Conservation (phyloP, 2,888 invertebrate species). For the Epinotia bilunana region DNA sequence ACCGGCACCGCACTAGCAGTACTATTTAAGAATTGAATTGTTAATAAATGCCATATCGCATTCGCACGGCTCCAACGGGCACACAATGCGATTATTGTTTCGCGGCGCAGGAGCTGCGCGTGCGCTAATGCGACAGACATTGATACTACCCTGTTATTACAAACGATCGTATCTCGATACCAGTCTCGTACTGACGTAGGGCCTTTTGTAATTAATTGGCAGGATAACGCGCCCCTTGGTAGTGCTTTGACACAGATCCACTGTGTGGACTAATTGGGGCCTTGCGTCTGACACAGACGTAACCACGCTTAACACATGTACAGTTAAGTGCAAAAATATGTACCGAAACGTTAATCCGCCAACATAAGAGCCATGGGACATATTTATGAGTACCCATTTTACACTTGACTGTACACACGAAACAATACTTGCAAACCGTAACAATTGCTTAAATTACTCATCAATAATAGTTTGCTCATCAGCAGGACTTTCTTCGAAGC, state of each 20-base stretch:
- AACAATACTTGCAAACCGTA: no score
- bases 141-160: constrained; percentile 47
- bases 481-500: neutral
- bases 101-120: constrained; percentile 51
- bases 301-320: neutral
- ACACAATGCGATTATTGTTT: constrained; percentile 57
- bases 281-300: constrained; percentile 4
- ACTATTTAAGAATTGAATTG: neutral
- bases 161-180: neutral
- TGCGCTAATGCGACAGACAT: constrained; percentile 53
- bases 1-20: no score
- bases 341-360: no score
- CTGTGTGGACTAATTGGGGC: constrained; percentile 26
- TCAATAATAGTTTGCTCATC: neutral
- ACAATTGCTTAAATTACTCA: neutral
- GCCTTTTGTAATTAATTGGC: neutral
- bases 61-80: neutral
- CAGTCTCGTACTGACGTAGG: neutral
- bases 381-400: no score
- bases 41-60: constrained; percentile 3
- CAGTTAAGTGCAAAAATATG: no score
- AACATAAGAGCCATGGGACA: no score
- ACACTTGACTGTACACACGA: no score
- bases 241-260: constrained; percentile 21
- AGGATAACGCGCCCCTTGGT: constrained; percentile 11